A percentile compares a stretch with the other conserved stretches of the same genome.
Conservation (phyloP, 2,888 invertebrate genomes). For the Lingula anatina region DNA sequence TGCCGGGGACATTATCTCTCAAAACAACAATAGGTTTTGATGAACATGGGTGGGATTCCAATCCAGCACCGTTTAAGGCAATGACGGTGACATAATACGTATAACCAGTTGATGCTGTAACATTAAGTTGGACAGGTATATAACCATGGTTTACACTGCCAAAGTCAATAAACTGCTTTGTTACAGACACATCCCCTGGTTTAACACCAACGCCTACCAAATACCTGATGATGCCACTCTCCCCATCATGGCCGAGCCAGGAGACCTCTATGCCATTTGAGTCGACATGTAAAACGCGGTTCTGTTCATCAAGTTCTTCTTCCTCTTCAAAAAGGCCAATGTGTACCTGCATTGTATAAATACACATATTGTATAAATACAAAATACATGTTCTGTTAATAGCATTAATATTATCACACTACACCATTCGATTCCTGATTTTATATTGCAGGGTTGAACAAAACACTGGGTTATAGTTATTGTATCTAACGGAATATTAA, state of each 20-base stretch:
- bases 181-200: constrained; percentile 4
- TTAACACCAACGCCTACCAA: constrained; percentile 18
- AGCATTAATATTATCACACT: no score
- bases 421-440: no score
- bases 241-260: constrained; percentile 19
- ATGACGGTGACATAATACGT: constrained; percentile 16
- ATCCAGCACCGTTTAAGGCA: constrained; percentile 21
- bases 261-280: constrained; percentile 17
- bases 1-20: constrained; percentile 21
- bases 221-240: constrained; percentile 19
- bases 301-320: constrained; percentile 19
- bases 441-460: no score
- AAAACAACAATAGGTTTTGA: constrained; percentile 18
- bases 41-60: constrained; percentile 9
- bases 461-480: no score
- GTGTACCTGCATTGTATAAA: constrained; percentile 13
- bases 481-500: no score
- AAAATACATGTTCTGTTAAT: no score
- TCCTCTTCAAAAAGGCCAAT: constrained; percentile 19
- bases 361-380: no score
- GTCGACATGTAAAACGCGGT: constrained; percentile 18
- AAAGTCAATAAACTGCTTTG: constrained; percentile 7
- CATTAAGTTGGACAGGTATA: not conserved
- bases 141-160: constrained; percentile 3
- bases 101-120: not conserved